These are phyloP conservation scores for Drosophila suboccidentalis DNA, from an alignment of 2,888 invertebrate genomes.

Conservation along the genomic window DNA sequence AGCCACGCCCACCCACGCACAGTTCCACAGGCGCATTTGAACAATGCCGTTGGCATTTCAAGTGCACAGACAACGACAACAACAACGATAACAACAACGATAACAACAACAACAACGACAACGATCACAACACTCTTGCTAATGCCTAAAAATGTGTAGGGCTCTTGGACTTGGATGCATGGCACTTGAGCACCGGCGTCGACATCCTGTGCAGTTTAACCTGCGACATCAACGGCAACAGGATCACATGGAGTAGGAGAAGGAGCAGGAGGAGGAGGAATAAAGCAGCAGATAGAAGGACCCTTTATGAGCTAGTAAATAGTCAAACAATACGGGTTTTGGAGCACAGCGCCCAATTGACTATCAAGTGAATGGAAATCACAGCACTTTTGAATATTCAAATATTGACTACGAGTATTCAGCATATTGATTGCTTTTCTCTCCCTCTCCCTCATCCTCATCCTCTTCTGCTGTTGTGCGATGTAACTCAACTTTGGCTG, in stretches of 20 bases:
- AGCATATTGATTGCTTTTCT: slow-evolving; percentile 71
- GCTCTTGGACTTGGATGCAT: slow-evolving; percentile 61
- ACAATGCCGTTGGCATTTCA: slow-evolving; percentile 68
- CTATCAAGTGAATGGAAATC: slow-evolving; percentile 61
- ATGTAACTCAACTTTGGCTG: slow-evolving; percentile 2
- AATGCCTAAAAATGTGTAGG: slow-evolving; percentile 73
- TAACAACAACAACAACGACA: slow-evolving; percentile 16
- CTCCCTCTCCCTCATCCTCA: slow-evolving; percentile 8
- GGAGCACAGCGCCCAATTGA: slow-evolving; percentile 39
- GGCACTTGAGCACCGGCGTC: slow-evolving; percentile 56
- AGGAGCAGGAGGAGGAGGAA: neutral
- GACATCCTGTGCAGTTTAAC: slow-evolving; percentile 34
- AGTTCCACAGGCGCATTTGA: slow-evolving; percentile 23
- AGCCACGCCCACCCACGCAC: slow-evolving; percentile 37
- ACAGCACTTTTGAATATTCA: slow-evolving; percentile 52
- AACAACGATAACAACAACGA: neutral
- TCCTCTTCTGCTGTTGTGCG: neutral
- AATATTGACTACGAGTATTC: slow-evolving; percentile 60
- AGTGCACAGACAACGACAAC: slow-evolving; percentile 49
- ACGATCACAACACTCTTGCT: slow-evolving; percentile 48
- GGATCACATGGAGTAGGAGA: neutral
- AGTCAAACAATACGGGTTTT: slow-evolving; percentile 72
- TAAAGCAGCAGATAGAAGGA: neutral
- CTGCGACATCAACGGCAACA: slow-evolving; percentile 10
- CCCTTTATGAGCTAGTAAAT: slow-evolving; percentile 51